Conservation (phyloP, 2,113 vertebrate species). For the Bubo blakistoni region DNA sequence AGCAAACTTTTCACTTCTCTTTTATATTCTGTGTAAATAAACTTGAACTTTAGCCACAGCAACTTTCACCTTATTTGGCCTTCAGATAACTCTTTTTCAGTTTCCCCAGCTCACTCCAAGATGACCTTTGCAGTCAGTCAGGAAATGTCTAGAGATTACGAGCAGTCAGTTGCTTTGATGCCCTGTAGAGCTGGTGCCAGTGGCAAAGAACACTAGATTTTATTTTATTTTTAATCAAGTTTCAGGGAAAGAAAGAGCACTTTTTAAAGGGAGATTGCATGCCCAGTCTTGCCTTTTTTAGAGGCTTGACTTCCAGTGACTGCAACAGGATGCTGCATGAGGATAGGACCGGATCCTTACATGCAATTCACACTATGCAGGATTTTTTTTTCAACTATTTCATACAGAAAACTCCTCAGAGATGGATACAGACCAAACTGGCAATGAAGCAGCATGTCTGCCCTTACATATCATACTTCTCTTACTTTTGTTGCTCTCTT, state of each 20-base stretch:
- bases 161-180: background rate
- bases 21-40: conserved; percentile 10
- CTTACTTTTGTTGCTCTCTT: background rate
- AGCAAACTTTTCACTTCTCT: conserved; percentile 1
- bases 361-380: background rate
- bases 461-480: background rate
- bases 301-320: background rate
- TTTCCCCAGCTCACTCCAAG: background rate
- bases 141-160: conserved; percentile 17
- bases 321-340: background rate
- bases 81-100: background rate
- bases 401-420: background rate
- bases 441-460: background rate
- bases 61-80: conserved; percentile 4
- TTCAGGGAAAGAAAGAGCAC: background rate
- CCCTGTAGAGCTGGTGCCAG: background rate
- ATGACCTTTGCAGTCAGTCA: background rate
- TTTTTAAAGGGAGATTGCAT: background rate
- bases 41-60: conserved; percentile 27
- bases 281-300: background rate
- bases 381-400: background rate
- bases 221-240: background rate
- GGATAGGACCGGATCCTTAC: background rate
- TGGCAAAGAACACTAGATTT: background rate
- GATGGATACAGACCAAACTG: background rate